These are phyloP conservation scores for Cyprinus carpio DNA, from an alignment of 2,113 vertebrate genomes.

Conservation along the genomic window DNA sequence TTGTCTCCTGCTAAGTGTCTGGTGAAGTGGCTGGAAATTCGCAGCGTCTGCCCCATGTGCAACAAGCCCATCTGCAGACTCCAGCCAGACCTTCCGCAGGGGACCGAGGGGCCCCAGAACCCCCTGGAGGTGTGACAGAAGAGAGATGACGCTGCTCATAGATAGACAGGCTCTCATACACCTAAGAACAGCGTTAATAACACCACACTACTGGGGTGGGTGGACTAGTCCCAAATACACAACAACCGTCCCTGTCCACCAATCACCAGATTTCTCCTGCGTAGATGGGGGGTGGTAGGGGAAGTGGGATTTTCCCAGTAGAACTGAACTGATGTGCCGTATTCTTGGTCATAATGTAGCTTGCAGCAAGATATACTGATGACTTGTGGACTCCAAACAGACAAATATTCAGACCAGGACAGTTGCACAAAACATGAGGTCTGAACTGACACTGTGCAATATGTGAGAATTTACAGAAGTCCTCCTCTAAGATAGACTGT, in stretches of 20 bases:
- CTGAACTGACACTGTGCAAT: conserved; percentile 29
- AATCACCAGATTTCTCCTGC: neutral
- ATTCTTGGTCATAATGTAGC: conserved; percentile 27
- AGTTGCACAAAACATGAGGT: conserved; percentile 27
- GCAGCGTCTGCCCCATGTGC: conserved; percentile 81
- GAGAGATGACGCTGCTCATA: conserved; percentile 4
- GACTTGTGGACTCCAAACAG: conserved; percentile 23
- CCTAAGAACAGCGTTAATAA: conserved; percentile 11
- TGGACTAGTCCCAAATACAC: conserved; percentile 12
- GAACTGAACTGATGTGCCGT: conserved; percentile 1
- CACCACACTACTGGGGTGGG: conserved; percentile 8
- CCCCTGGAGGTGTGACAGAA: conserved; percentile 69
- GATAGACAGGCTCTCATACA: conserved; percentile 8
- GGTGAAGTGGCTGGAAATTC: conserved; percentile 81
- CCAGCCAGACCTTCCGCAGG: conserved; percentile 61
- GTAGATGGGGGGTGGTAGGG: neutral
- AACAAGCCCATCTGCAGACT: conserved; percentile 77
- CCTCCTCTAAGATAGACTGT: neutral
- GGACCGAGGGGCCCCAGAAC: conserved; percentile 59
- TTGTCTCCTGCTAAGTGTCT: conserved; percentile 68
- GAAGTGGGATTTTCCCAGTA: neutral
- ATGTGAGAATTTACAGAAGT: conserved; percentile 27
- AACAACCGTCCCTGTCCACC: conserved; percentile 1
- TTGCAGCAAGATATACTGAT: conserved; percentile 1
- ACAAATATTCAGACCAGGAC: conserved; percentile 16